Evolutionary conservation across 2,797 vertebrate species (phyloP), one percentile per base, ranked within the genome.

Genomic region (Gallinago nigripennis): DNA sequence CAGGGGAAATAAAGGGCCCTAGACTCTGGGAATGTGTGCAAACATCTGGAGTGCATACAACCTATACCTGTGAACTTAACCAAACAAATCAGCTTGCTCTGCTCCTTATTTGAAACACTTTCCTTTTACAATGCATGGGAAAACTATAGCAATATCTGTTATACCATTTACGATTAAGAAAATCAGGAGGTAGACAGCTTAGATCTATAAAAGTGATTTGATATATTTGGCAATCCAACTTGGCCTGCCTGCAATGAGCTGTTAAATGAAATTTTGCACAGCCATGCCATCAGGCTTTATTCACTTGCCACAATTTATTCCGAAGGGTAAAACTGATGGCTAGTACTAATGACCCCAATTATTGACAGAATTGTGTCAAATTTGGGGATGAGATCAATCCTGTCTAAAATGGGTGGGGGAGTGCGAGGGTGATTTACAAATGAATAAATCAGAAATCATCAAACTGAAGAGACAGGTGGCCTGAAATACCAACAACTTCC

Each of bases 41-140:
- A 82, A 98, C 97, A 98, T 98, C 97, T 98, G 98, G 97, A 98
- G 94, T 76, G 64, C 96, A 97, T 97, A 97, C 89, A 95, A 31
- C 66, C 57, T 27, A 37, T 96, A 97, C 93, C 97, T 97, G 96
- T 57, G 69, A 97, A 97, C 95, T 96, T 97, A 97, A 97, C 97
- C 76, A 97, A 97, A 98, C 96, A 97, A 95, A 97, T 96, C 90
- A 87, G 63, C 83, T 95, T 84, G 69, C 81, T 97, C 97, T 97
- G 97, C 85, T 97, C 97, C 97, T 97, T 85, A 95, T 98, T 97
- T 95, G 86, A 97, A 97, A 97, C 96, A 97, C 97, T 97, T 97
- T 96, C 92, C 7, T 94, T 98, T 98, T 97, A 98, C 91, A 96
- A 87, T 90, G 92, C 85, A 96, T 93, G 76, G 92, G 92, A 97